phyloP scores from a whole-genome alignment of 2,888 invertebrate species.

The Drosophila monieri region DNA sequence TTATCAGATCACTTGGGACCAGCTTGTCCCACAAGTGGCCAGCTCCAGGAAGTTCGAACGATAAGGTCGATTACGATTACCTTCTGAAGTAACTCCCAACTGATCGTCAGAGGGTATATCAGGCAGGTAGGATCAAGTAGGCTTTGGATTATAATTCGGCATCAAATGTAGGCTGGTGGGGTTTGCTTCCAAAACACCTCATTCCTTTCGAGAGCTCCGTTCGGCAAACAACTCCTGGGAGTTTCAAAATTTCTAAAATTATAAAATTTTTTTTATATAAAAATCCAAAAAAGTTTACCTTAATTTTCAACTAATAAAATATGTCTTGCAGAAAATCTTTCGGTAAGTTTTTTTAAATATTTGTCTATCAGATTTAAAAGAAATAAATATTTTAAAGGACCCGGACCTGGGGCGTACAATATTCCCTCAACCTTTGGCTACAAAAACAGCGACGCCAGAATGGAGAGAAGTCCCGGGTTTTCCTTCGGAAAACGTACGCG shows the following conservation, averaged over 20 bases:
- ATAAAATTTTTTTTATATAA: not conserved
- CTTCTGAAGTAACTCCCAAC: not conserved
- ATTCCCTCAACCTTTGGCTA: constrained; percentile 35
- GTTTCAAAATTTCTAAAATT: constrained; percentile 1
- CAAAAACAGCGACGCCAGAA: not conserved
- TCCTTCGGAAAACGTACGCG: constrained; percentile 21
- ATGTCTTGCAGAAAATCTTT: constrained; percentile 14
- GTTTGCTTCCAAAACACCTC: not conserved
- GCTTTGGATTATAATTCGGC: constrained; percentile 10
- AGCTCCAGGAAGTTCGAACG: constrained; percentile 14
- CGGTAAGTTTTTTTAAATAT: not conserved
- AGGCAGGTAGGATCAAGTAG: constrained; percentile 2
- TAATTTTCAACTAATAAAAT: not conserved
- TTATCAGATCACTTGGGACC: constrained; percentile 47
- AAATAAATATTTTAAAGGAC: constrained; percentile 17
- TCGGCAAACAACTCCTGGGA: constrained; percentile 25
- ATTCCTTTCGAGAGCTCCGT: constrained; percentile 2
- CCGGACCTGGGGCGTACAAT: constrained; percentile 42
- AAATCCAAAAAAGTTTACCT: not conserved
- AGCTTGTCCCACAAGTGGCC: constrained; percentile 12
- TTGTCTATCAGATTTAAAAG: not conserved
- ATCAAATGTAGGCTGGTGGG: not conserved
- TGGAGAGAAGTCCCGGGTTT: constrained; percentile 27
- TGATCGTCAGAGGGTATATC: constrained; percentile 1
- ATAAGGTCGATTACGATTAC: constrained; percentile 11